Percentiles rank a stretch among this genome's conserved stretches.
Evolutionary conservation across 2,888 invertebrate species (phyloP).

Genomic region (Belgica antarctica): DNA sequence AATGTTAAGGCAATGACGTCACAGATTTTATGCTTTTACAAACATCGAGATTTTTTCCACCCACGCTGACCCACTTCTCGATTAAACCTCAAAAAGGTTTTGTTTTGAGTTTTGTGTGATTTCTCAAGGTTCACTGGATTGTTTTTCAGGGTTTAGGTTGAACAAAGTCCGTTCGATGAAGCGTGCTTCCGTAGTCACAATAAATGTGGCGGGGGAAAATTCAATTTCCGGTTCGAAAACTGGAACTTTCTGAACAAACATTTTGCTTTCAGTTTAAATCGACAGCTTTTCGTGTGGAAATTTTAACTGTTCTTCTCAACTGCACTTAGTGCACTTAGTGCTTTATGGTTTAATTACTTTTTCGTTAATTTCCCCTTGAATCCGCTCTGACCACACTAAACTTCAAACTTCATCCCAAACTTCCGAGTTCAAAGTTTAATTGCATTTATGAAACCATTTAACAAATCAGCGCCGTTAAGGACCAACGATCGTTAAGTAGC

Average conservation of each 20-base stretch:
- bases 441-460: neutral
- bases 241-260: neutral
- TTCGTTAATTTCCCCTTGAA: neutral
- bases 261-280: neutral
- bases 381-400: no score
- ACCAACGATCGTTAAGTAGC: neutral
- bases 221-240: neutral
- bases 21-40: no score
- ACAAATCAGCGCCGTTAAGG: neutral
- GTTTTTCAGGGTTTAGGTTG: constrained; percentile 17
- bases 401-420: neutral
- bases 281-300: neutral
- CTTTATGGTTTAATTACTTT: constrained; percentile 3
- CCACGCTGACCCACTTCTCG: no score
- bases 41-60: neutral
- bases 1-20: no score
- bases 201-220: neutral
- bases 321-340: neutral
- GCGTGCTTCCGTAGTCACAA: neutral
- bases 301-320: neutral
- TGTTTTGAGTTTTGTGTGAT: neutral
- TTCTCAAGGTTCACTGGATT: neutral
- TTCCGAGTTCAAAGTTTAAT: neutral
- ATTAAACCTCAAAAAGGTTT: neutral
- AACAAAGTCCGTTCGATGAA: neutral